Evolutionary conservation across 2,888 invertebrate species (phyloP).

Genomic region (Heliconius sara): DNA sequence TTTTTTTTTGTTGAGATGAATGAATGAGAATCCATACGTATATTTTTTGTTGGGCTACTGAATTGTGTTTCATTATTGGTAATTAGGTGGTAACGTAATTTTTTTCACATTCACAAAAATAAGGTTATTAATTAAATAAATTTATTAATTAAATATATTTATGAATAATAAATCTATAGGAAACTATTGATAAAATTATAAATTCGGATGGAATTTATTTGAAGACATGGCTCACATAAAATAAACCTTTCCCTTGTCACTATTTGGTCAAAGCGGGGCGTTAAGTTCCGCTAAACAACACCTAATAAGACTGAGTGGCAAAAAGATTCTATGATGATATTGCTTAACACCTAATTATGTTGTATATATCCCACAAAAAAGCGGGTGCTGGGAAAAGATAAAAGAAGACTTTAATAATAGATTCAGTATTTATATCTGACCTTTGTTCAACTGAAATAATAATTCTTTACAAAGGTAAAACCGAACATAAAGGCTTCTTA

Average conservation of each 20-base stretch:
- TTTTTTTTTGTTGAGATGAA: background rate
- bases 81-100: background rate
- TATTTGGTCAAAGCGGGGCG: no score
- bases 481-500: background rate
- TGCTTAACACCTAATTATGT: background rate
- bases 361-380: background rate
- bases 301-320: no score
- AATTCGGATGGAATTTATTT: no score
- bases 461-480: slow-evolving; percentile 1
- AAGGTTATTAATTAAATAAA: background rate
- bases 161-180: background rate
- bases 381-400: background rate
- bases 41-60: background rate
- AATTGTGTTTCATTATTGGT: no score
- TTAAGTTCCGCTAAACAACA: no score
- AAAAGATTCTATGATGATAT: background rate
- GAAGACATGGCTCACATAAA: no score
- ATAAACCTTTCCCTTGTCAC: no score
- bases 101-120: background rate
- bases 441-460: slow-evolving; percentile 18
- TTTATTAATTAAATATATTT: background rate
- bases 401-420: background rate
- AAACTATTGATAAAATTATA: no score
- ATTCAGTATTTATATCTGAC: slow-evolving; percentile 12
- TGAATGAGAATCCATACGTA: no score